Evolutionary conservation across 2,888 invertebrate genomes (phyloP), one percentile per base, ranked within the genome.

Genomic region (Xiphydria camelus): DNA sequence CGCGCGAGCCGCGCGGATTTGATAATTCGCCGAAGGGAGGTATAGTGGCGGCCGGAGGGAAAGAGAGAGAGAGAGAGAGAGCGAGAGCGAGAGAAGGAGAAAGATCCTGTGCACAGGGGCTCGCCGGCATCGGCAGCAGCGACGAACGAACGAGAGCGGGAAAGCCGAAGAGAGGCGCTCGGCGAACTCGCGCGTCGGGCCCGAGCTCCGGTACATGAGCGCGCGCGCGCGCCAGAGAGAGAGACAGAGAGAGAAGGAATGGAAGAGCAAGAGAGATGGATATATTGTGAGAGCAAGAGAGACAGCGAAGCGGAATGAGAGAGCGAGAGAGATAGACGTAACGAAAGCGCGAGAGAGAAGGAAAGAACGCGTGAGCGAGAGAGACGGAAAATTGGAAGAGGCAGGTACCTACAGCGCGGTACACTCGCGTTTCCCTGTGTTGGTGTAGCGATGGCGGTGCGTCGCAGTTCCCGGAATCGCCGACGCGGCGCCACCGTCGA

Each of bases 401-500:
- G n/a, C n/a, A 12, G 18, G 29, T 34, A 18, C 9, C 20, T 37
- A 34, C 33, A 41, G 10, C 18, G 10, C 15, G 65, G 60, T 62
- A 61, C 62, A 64, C 63, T 23, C 37, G 46, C 32, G 47, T 34
- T 45, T 47, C 47, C 70, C 66, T 68, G 55, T 66, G 69, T 69
- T 66, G 57, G 61, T 57, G 48, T 57, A 68, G 76, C 76, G 75
- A 77, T 75, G 75, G 77, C 71, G 77, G 67, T 73, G 76, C 64
- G 59, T 61, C 47, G 34, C 46, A 61, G 60, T 58, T 63, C 60
- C 41, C 31, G 41, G 39, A 36, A 32, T 22, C 47, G 55, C 52
- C 49, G 45, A 23, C 38, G 61, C 25, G 62, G 59, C 65, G 67
- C 65, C 54, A 51, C 56, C 36, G 31, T 56, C 62, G 59, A 40